Base-by-base conservation (phyloP, 1,140 invertebrate species). In the Dendrolimus kikuchii region DNA sequence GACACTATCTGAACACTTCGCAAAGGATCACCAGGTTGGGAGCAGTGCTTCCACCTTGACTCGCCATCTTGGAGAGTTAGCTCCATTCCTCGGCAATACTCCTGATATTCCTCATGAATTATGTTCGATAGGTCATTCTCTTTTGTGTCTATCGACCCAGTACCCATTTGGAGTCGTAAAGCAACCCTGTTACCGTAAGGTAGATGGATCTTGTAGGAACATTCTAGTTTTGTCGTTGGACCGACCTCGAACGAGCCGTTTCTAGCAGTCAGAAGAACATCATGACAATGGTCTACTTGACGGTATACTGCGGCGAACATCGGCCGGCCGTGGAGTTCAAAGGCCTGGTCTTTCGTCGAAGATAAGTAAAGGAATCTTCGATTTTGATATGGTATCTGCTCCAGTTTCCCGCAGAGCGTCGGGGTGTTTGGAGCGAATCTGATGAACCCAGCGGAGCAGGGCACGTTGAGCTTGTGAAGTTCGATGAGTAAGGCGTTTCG, bases 261-360 rank as follows among this genome's bases (percentile, higher is more conserved):
- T 54, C 82, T 85, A n/a, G 75, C 77, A 45, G 88, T 86, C 51
- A 91, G 86, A 5, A 90, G 89, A 43, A 92, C 84, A 71, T 92
- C 90, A 66, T 92, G 91, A 59, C 91, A 92, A 66, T 90, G 89
- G 74, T 92, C 91, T 38, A 92, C 91, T 51, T 89, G 72, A 60
- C 88, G 89, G 78, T 90, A 92, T 39, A 72, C 77, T 56, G 91
- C 81, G 62, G 88, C 81, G 86, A 92, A 92, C 65, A 89, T 86
- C 40, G 90, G 90, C 68, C 83, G 83, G 49, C 89, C 90, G 59
- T 90, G 88, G 23, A 90, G 69, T 58, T 88, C 83, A 53, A 91
- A 60, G 69, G 59, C 78, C 10, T 80, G 71, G 51, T 75, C 80
- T 38, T 86, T 86, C 0, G 57, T 62, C 4, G 73, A 66, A 0